These are phyloP conservation scores for Scomber scombrus DNA, from an alignment of 2,113 vertebrate genomes.

Conservation along the genomic window DNA sequence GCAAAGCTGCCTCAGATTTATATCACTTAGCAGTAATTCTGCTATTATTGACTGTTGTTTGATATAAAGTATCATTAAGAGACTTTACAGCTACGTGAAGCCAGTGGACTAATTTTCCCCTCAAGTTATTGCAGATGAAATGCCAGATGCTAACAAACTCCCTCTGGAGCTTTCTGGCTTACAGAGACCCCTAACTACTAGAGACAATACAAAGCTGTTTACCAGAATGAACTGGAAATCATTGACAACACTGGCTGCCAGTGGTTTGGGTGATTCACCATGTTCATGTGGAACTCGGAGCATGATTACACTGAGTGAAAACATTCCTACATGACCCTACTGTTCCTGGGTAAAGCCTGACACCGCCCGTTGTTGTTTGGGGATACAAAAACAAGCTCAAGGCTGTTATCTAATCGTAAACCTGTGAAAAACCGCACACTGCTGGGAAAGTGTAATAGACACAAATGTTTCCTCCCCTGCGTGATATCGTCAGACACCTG, in stretches of 20 bases:
- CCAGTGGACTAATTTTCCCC: conserved; percentile 25
- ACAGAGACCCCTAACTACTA: conserved; percentile 54
- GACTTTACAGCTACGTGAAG: conserved; percentile 23
- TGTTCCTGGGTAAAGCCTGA: conserved; percentile 41
- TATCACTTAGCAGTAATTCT: background rate
- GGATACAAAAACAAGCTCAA: conserved; percentile 59
- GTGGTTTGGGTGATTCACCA: conserved; percentile 77
- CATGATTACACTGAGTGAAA: conserved; percentile 64
- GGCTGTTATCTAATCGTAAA: conserved; percentile 43
- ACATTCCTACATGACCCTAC: conserved; percentile 62
- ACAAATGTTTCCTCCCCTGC: no score
- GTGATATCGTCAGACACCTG: background rate
- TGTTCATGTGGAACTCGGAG: conserved; percentile 58
- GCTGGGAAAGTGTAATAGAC: conserved; percentile 24
- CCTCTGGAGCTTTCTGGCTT: conserved; percentile 76
- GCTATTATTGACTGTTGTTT: background rate
- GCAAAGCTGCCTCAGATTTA: background rate
- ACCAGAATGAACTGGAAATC: conserved; percentile 76
- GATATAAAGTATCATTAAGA: background rate
- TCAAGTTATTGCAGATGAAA: conserved; percentile 63
- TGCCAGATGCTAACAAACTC: conserved; percentile 57
- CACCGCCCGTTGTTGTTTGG: conserved; percentile 51
- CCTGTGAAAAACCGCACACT: conserved; percentile 18
- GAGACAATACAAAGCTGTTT: conserved; percentile 79
- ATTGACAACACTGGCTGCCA: conserved; percentile 70